phyloP scores from a whole-genome alignment of 1,140 invertebrate genomes.

The Cotesia chilonis region DNA sequence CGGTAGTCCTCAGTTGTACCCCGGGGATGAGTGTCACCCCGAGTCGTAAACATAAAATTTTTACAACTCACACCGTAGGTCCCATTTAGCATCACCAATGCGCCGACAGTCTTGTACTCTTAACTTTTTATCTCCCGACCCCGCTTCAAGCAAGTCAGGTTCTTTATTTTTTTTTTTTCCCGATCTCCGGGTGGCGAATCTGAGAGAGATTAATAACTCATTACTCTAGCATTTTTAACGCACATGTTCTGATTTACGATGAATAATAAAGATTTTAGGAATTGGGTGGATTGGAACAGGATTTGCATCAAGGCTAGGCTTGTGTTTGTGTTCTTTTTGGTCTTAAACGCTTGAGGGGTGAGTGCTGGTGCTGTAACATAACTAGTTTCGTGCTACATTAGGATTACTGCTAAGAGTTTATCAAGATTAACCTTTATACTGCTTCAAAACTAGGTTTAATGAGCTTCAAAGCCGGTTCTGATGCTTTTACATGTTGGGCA shows the following conservation, averaged over 20 bases:
- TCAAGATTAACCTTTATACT: too few species aligned
- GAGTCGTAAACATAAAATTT: slow-evolving; percentile 42
- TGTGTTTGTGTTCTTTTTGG: too few species aligned
- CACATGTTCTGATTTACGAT: not conserved
- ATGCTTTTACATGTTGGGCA: too few species aligned
- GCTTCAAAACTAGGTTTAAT: too few species aligned
- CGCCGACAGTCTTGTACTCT: slow-evolving; percentile 7
- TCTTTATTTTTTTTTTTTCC: not conserved
- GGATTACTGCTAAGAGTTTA: too few species aligned
- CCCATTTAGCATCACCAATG: slow-evolving; percentile 41
- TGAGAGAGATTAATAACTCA: not conserved
- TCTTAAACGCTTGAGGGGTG: too few species aligned
- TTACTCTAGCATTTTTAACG: not conserved
- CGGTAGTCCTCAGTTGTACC: slow-evolving; percentile 21
- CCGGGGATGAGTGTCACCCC: slow-evolving; percentile 6
- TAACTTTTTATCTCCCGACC: slow-evolving; percentile 3
- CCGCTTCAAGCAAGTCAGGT: not conserved
- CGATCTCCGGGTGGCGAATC: not conserved
- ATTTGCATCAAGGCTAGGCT: too few species aligned
- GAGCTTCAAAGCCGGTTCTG: too few species aligned
- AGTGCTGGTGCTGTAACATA: too few species aligned
- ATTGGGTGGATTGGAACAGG: not conserved
- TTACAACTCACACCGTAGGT: slow-evolving; percentile 35
- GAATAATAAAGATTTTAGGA: not conserved
- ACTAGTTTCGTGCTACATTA: too few species aligned